Evolutionary conservation across 2,797 vertebrate genomes (phyloP).

Genomic region (Leptodactylus fallax): DNA sequence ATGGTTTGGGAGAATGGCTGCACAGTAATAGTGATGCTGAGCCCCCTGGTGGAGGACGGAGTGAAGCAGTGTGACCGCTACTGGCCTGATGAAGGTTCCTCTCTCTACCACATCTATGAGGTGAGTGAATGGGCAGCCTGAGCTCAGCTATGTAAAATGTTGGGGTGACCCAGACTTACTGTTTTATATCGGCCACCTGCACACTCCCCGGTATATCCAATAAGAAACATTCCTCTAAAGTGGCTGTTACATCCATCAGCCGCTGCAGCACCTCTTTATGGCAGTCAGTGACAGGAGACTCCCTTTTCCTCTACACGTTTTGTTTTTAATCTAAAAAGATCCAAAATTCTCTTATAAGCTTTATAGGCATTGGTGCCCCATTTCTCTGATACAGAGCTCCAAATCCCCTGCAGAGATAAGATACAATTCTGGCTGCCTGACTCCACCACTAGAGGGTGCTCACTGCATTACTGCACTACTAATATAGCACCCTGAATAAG

Average conservation of each 20-base stretch:
- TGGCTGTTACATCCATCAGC: background rate
- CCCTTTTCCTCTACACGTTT: no score
- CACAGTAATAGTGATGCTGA: slow-evolving; percentile 96
- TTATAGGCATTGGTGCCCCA: no score
- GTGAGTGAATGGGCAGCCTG: no score
- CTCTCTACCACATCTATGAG: slow-evolving; percentile 97
- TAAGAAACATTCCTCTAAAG: no score
- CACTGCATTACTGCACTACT: background rate
- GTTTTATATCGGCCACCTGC: no score
- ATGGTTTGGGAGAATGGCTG: slow-evolving; percentile 99
- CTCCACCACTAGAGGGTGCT: background rate
- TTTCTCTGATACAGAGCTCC: no score
- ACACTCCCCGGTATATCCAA: no score
- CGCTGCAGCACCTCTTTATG: background rate
- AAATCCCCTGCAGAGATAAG: background rate
- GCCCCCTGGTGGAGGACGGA: slow-evolving; percentile 92
- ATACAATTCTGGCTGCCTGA: background rate
- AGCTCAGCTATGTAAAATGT: no score
- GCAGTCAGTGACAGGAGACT: background rate
- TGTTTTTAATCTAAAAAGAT: no score
- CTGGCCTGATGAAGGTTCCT: slow-evolving; percentile 97
- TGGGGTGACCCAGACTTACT: no score
- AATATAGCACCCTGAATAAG: background rate
- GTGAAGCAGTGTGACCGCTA: slow-evolving; percentile 97
- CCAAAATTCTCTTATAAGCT: no score